Base-by-base conservation (phyloP, 2,797 vertebrate genomes). In the Benthosema pterotum region DNA sequence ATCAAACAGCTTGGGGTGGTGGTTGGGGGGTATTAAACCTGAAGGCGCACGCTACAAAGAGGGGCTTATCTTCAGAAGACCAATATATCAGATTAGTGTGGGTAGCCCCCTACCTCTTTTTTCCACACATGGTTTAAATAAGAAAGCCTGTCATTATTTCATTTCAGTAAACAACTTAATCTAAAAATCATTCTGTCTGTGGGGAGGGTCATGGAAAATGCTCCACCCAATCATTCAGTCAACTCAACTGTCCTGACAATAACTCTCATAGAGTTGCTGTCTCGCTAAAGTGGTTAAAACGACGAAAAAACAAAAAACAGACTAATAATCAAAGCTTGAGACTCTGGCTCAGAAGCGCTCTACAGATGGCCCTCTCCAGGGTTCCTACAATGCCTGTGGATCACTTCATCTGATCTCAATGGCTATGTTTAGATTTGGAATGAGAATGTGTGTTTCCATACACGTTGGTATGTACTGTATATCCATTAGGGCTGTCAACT, bases 301-400 rank as follows among this genome's bases (percentile, higher is more conserved):
- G 66, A 75, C 77, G 58, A 61, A 49, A 88, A 76, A 74, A 68
- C 69, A 65, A 75, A 78, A 58, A 61, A 49, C 17, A 47, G 46
- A 59, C 60, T 63, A 69, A 75, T 78, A 84, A 78, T 80, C 77
- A 81, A 78, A 81, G 75, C 69, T 54, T 66, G 74, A 71, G 78
- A 79, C 69, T 65, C 62, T 67, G 72, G 61, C 72, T 84, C 68
- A 62, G 63, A 70, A 71, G 66, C 67, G 38, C 74, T 67, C 72
- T 78, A 69, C 83, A 88, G 83, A 85, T 84, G 79, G 73, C 62
- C 67, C 46, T 42, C 78, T 65, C 58, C 60, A 60, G 57, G 55
- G 54, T 61, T 80, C 64, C 76, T 53, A 70, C 67, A 71, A 54
- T 71, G 74, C 43, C 57, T 58, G 62, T 71, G 63, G 42, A 78